These are phyloP conservation scores for Cosmia trapezina DNA, from an alignment of 2,888 invertebrate genomes.

Conservation along the genomic window DNA sequence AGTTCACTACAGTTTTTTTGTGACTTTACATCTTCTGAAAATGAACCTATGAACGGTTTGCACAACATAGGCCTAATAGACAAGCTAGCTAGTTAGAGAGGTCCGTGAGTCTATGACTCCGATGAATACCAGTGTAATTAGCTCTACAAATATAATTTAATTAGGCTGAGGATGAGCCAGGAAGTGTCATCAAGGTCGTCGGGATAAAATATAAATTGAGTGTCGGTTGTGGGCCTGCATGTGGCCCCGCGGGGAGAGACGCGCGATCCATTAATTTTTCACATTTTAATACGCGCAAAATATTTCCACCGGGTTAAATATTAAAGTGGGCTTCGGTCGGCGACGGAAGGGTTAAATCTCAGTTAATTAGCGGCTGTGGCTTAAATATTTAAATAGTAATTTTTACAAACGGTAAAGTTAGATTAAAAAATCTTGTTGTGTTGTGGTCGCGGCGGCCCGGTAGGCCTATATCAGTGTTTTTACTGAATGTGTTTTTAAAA, in stretches of 20 bases:
- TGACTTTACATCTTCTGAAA: not conserved
- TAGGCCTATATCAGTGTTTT: constrained; percentile 87
- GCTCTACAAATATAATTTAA: constrained; percentile 15
- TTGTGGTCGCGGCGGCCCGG: constrained; percentile 75
- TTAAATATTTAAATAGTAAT: constrained; percentile 90
- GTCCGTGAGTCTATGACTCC: not conserved
- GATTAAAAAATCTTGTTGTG: constrained; percentile 89
- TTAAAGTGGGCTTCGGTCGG: constrained; percentile 86
- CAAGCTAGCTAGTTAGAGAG: constrained; percentile 1
- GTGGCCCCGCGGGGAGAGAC: constrained; percentile 71
- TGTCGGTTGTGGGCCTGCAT: constrained; percentile 43
- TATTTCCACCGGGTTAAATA: constrained; percentile 89
- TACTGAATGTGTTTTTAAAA: constrained; percentile 87
- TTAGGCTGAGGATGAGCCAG: constrained; percentile 37
- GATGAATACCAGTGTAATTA: not conserved
- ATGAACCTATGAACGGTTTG: not conserved
- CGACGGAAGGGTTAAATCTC: constrained; percentile 91
- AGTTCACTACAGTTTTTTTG: not conserved
- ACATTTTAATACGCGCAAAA: constrained; percentile 90
- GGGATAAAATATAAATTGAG: constrained; percentile 37
- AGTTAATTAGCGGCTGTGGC: constrained; percentile 88
- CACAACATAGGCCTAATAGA: constrained; percentile 50
- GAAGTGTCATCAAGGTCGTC: constrained; percentile 57
- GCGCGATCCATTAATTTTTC: constrained; percentile 86
- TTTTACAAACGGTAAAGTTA: constrained; percentile 91